Base-by-base conservation (phyloP, 2,797 vertebrate genomes). In the Xiphophorus birchmanni region DNA sequence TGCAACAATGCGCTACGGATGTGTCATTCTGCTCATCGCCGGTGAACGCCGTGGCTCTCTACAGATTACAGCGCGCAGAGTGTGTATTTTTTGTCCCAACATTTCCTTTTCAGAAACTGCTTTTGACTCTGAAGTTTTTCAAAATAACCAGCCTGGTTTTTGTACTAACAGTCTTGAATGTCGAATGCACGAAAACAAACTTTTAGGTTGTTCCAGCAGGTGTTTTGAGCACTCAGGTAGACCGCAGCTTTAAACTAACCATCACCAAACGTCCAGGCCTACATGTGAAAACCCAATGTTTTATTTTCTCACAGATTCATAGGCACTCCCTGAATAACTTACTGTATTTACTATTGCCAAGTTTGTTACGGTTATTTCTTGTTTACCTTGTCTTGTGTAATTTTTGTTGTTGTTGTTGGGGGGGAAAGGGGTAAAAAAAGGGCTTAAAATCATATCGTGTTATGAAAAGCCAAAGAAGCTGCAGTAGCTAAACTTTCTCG, bases 381-480 rank as follows among this genome's bases (percentile, higher is more conserved):
- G 42, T 45, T 45, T 17, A 45, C 26, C 40, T 73, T 56, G 17
- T 76, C 0, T 60, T 84, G 84, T 85, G n/a, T 76, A 75, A 81
- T 77, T 35, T 35, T 29, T 56, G 47, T 87, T 80, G 84, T 23
- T 73, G 86, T 84, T 21, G 73, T 86, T 1, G 52, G 26, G 4
- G 73, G 69, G 74, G 7, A 18, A 18, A 7, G 50, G 2, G 7
- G 23, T 23, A 52, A 52, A 26, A 82, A 88, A 92, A 90, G 88
- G 86, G 89, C 80, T 88, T 71, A 84, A 78, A 29, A 65, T 80
- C 56, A 75, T 78, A 26, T 85, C 10, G 9, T 74, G 80, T 63
- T 74, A 90, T 45, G 26, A 77, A 35, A 88, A 88, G 73, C 88
- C 90, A 95, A 93, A 93, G 84, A 86, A 75, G 0, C 78, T 85